Evolutionary conservation across 2,113 vertebrate species (phyloP).

Genomic region (Junco hyemalis): DNA sequence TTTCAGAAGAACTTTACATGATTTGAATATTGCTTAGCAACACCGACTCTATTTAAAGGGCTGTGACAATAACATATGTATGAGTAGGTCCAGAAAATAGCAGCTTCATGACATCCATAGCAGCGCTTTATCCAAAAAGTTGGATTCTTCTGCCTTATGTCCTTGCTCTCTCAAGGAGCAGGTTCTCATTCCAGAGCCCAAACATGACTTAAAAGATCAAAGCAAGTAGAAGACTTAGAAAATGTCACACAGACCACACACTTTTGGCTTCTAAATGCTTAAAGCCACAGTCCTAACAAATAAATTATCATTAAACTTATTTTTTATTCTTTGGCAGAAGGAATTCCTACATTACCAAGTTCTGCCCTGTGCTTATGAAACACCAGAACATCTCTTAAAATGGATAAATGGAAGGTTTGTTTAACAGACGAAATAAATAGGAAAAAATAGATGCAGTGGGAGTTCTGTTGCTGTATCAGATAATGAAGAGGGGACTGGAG

Average conservation of each 20-base stretch:
- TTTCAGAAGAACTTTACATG: constrained; percentile 1
- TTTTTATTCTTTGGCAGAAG: background rate
- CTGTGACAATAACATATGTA: constrained; percentile 31
- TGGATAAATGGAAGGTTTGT: background rate
- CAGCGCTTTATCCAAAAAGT: background rate
- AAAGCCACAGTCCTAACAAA: background rate
- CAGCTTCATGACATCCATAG: background rate
- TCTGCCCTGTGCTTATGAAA: background rate
- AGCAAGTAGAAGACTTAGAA: background rate
- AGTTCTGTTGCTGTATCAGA: background rate
- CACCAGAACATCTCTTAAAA: background rate
- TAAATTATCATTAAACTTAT: background rate
- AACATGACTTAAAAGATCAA: background rate
- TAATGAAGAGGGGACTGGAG: background rate
- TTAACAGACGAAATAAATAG: background rate
- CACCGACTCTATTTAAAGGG: constrained; percentile 40
- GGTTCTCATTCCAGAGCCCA: background rate
- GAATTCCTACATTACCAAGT: background rate
- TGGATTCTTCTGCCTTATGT: background rate
- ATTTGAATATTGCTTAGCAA: constrained; percentile 69
- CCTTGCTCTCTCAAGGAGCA: background rate
- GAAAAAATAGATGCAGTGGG: background rate
- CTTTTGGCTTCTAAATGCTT: background rate
- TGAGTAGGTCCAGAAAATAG: constrained; percentile 34
- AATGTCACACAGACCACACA: rapidly evolving